Conservation (phyloP, 1,140 invertebrate genomes). For the Caenorhabditis brenneri region DNA sequence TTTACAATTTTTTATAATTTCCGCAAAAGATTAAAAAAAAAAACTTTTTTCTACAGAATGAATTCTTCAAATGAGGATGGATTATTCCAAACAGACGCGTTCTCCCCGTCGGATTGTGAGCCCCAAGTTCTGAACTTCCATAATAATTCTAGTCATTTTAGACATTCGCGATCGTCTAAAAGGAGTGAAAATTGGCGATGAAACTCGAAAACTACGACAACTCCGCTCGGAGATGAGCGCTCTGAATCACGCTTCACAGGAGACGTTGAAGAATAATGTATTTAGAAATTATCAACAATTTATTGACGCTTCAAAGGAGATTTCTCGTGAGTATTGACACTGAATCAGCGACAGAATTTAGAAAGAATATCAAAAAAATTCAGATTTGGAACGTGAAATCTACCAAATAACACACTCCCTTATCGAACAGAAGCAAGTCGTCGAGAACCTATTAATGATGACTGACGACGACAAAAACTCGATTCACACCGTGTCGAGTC, state of each 20-base stretch:
- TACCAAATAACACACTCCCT: constrained; percentile 93
- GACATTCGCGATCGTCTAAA: constrained; percentile 46
- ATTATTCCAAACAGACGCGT: constrained; percentile 23
- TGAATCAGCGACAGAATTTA: no score
- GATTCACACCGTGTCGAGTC: constrained; percentile 71
- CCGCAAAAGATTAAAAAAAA: no score
- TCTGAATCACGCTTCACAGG: constrained; percentile 58
- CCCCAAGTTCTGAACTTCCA: not conserved
- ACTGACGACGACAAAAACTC: constrained; percentile 76
- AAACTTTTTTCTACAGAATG: not conserved
- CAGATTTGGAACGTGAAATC: constrained; percentile 96
- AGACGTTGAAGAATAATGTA: constrained; percentile 67
- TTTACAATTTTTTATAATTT: no score
- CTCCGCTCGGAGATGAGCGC: constrained; percentile 61
- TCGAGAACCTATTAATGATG: constrained; percentile 81
- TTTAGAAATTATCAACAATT: constrained; percentile 70
- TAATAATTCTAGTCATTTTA: not conserved
- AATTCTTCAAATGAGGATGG: constrained; percentile 32
- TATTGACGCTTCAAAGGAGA: constrained; percentile 69
- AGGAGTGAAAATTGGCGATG: constrained; percentile 61
- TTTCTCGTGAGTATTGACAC: constrained; percentile 66
- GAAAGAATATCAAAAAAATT: constrained; percentile 37
- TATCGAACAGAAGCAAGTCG: constrained; percentile 87
- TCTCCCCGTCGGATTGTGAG: constrained; percentile 45
- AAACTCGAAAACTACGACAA: constrained; percentile 58